Evolutionary conservation across 2,888 invertebrate genomes (phyloP).

Genomic region (Dendrolimus pini): DNA sequence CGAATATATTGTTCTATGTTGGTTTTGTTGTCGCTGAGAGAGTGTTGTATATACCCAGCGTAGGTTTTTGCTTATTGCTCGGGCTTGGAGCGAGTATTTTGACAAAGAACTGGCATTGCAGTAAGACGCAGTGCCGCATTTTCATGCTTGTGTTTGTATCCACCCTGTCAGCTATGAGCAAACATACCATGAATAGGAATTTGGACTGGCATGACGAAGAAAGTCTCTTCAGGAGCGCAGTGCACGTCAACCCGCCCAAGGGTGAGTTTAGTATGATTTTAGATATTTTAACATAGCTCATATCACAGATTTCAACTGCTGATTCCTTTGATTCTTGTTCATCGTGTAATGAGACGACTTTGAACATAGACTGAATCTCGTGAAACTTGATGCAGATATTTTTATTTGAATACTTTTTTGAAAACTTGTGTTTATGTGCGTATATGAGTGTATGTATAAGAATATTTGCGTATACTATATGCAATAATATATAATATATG

Average conservation of each 20-base stretch:
- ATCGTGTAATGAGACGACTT: too few species aligned
- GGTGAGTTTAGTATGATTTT: conserved; percentile 75
- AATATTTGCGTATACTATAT: too few species aligned
- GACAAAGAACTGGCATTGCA: conserved; percentile 60
- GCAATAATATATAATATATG: too few species aligned
- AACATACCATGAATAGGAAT: conserved; percentile 88
- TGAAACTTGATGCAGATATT: too few species aligned
- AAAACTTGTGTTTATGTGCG: too few species aligned
- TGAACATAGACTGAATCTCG: too few species aligned
- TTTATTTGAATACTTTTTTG: too few species aligned
- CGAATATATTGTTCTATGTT: conserved; percentile 97
- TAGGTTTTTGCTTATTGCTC: conserved; percentile 94
- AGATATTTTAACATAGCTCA: neutral
- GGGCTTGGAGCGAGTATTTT: conserved; percentile 81
- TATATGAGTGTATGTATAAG: too few species aligned
- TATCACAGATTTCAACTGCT: too few species aligned
- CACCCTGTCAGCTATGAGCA: conserved; percentile 82
- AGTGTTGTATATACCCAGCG: conserved; percentile 96
- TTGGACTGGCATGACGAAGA: conserved; percentile 96
- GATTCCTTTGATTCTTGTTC: too few species aligned
- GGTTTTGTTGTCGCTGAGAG: conserved; percentile 99
- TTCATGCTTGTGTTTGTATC: conserved; percentile 70
- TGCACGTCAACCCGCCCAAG: conserved; percentile 97
- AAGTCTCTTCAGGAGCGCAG: conserved; percentile 92
- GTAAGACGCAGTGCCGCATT: conserved; percentile 54